Evolutionary conservation across 2,888 invertebrate genomes (phyloP).

Genomic region (Pristionchus fissidentatus): DNA sequence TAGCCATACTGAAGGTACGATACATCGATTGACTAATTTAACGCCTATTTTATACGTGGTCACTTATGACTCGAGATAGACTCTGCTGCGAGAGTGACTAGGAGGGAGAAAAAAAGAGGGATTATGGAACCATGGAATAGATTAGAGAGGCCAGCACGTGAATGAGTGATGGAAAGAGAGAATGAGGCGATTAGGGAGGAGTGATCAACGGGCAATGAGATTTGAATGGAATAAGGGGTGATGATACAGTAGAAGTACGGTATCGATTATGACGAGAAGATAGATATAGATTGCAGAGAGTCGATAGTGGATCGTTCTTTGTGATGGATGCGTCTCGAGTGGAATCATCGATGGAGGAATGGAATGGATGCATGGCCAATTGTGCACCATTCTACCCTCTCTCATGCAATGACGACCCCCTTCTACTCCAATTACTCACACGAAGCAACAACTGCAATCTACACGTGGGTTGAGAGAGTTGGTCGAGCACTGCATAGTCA

Average conservation of each 20-base stretch:
- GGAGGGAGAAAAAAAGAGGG: not conserved
- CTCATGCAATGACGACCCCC: constrained; percentile 92
- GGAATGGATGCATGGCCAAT: constrained; percentile 83
- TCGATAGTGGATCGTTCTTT: constrained; percentile 66
- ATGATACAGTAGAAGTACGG: too few relatives aligned
- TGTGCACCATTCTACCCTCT: constrained; percentile 81
- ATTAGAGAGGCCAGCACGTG: not conserved
- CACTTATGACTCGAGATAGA: not conserved
- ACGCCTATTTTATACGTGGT: not conserved
- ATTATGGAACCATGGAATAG: not conserved
- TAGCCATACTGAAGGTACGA: not conserved
- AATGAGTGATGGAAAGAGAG: not conserved
- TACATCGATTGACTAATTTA: not conserved
- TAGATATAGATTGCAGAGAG: constrained; percentile 41
- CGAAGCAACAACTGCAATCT: constrained; percentile 66
- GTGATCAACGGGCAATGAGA: not conserved
- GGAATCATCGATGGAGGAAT: constrained; percentile 77
- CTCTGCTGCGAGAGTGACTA: too few relatives aligned
- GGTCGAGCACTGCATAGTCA: not conserved
- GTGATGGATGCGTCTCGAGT: constrained; percentile 72
- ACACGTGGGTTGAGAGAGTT: not conserved
- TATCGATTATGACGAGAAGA: not conserved
- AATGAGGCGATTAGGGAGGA: not conserved
- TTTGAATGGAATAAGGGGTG: not conserved
- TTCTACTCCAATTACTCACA: constrained; percentile 87